Evolutionary conservation across 2,797 vertebrate genomes (phyloP).

Genomic region (Sebastes matsubarae): DNA sequence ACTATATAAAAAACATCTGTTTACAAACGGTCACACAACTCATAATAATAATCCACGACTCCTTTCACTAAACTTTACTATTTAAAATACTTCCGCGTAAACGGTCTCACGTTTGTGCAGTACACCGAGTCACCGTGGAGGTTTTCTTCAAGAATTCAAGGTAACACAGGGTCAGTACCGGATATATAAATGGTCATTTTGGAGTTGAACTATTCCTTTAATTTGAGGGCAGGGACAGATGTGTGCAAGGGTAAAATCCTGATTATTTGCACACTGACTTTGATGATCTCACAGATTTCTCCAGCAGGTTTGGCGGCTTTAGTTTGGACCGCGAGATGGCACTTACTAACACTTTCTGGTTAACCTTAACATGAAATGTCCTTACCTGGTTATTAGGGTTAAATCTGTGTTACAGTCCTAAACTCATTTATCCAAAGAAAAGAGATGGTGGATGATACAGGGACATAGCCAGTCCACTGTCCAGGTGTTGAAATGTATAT

Average conservation of each 20-base stretch:
- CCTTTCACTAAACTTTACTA: too few species aligned
- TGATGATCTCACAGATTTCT: background rate
- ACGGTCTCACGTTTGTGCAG: too few species aligned
- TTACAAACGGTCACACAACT: too few species aligned
- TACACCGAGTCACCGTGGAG: too few species aligned
- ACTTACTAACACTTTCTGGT: background rate
- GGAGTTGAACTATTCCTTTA: background rate
- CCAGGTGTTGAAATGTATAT: background rate
- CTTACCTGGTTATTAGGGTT: background rate
- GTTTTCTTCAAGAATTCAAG: too few species aligned
- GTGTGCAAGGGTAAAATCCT: background rate
- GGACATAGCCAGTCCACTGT: background rate
- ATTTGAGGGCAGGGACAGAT: background rate
- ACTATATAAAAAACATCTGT: too few species aligned
- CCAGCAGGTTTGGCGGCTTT: background rate
- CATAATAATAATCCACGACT: too few species aligned
- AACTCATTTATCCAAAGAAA: background rate
- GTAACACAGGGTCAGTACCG: too few species aligned
- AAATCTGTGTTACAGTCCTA: background rate
- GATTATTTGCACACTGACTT: background rate
- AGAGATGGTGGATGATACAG: background rate
- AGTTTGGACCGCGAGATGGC: accelerated
- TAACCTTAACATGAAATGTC: background rate
- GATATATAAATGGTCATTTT: too few species aligned
- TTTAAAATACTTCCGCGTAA: too few species aligned